These are phyloP conservation scores for Isichthys henryi DNA, from an alignment of 2,113 vertebrate genomes.

Conservation along the genomic window DNA sequence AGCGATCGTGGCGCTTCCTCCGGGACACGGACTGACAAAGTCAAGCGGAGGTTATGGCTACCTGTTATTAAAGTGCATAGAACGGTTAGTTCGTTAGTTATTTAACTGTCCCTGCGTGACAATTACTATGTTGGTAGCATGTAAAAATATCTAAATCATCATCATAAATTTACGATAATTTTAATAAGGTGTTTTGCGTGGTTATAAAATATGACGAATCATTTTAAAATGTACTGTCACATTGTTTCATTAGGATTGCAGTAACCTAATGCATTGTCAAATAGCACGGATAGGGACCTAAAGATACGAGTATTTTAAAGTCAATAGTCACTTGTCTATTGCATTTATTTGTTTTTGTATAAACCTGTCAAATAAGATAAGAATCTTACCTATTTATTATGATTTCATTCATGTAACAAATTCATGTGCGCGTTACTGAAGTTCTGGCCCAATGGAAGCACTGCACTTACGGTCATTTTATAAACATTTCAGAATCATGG, in stretches of 20 bases:
- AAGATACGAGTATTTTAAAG: background rate
- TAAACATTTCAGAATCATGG: background rate
- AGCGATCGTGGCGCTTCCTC: background rate
- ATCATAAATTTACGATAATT: background rate
- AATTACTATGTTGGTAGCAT: background rate
- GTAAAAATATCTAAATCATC: background rate
- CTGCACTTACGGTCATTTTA: background rate
- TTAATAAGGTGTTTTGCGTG: background rate
- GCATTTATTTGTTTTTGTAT: background rate
- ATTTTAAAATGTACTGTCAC: background rate
- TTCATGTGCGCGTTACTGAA: background rate
- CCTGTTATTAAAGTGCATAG: conserved; percentile 16
- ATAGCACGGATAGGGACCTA: background rate
- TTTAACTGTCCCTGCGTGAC: background rate
- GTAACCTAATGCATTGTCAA: background rate
- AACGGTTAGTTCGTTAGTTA: background rate
- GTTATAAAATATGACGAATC: background rate
- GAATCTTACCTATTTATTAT: background rate
- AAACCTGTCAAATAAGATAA: background rate
- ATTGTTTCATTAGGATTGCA: background rate
- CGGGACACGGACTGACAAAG: conserved; percentile 45
- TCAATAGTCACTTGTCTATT: background rate
- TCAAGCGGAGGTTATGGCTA: conserved; percentile 47
- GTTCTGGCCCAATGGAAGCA: too few relatives aligned
- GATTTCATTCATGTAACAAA: background rate